These are phyloP conservation scores for Macaria liturata DNA, from an alignment of 2,888 invertebrate genomes.

Conservation along the genomic window DNA sequence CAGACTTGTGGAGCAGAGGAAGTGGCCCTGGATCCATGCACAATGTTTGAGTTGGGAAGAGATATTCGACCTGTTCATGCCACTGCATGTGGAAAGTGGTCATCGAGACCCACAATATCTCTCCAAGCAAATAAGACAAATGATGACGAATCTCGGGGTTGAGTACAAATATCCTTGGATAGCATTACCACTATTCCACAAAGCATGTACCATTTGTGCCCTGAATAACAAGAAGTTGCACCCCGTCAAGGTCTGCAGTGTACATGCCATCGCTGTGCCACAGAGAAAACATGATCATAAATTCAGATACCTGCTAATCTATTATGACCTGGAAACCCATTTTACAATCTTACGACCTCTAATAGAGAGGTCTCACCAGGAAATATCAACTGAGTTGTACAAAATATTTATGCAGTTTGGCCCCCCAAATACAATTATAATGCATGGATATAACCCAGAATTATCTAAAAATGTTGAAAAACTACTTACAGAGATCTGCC, in stretches of 20 bases:
- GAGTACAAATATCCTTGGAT: neutral
- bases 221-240: neutral
- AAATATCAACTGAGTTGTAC: neutral
- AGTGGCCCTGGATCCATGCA: no score
- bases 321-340: neutral
- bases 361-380: neutral
- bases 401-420: constrained; percentile 1
- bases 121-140: neutral
- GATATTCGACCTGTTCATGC: neutral
- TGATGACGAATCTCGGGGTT: neutral
- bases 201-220: neutral
- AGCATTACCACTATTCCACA: neutral
- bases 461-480: neutral
- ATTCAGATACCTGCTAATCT: neutral
- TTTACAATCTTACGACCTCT: neutral
- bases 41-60: neutral
- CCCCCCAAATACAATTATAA: neutral
- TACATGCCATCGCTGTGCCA: neutral
- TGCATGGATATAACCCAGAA: neutral
- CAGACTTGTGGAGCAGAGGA: no score
- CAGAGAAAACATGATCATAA: neutral
- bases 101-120: neutral
- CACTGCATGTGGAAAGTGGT: neutral
- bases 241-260: neutral
- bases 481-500: no score